Evolutionary conservation across 2,113 vertebrate species (phyloP).

Genomic region (Colinus virginianus): DNA sequence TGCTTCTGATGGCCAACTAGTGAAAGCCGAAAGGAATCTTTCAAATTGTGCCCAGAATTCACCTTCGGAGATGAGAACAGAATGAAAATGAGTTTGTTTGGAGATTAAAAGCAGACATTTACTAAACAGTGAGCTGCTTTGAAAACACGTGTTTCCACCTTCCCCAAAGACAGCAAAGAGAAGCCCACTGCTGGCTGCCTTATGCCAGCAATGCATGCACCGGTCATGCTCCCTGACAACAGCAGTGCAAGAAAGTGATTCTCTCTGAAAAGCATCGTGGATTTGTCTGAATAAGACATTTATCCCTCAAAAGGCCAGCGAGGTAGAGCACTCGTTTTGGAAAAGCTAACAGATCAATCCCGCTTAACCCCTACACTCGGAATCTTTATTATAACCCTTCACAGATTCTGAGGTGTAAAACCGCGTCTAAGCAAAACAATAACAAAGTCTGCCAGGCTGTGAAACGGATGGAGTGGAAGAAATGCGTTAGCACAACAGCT

Average conservation of each 20-base stretch:
- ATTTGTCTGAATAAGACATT: conserved; percentile 74
- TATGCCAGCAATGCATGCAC: neutral
- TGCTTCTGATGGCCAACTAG: neutral
- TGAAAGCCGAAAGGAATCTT: neutral
- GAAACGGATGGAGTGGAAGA: conserved; percentile 5
- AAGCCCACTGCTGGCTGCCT: neutral
- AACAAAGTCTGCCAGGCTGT: neutral
- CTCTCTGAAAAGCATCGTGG: conserved; percentile 61
- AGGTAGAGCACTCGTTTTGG: neutral
- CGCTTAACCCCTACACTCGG: conserved; percentile 66
- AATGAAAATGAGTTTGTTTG: neutral
- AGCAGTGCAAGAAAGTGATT: conserved; percentile 28
- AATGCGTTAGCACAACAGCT: neutral
- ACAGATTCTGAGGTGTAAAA: neutral
- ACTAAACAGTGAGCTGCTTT: neutral
- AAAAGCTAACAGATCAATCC: conserved; percentile 63
- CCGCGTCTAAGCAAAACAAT: conserved; percentile 5
- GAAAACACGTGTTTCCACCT: neutral
- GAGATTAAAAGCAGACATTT: neutral
- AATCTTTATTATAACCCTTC: neutral
- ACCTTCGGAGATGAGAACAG: neutral
- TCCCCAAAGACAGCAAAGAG: neutral
- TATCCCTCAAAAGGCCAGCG: conserved; percentile 67
- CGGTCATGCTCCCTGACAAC: neutral
- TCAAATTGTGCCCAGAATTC: neutral